A percentile compares a stretch with the other conserved stretches of the same genome.
phyloP scores from a whole-genome alignment of 2,888 invertebrate genomes.

The Cephus nigrinus region DNA sequence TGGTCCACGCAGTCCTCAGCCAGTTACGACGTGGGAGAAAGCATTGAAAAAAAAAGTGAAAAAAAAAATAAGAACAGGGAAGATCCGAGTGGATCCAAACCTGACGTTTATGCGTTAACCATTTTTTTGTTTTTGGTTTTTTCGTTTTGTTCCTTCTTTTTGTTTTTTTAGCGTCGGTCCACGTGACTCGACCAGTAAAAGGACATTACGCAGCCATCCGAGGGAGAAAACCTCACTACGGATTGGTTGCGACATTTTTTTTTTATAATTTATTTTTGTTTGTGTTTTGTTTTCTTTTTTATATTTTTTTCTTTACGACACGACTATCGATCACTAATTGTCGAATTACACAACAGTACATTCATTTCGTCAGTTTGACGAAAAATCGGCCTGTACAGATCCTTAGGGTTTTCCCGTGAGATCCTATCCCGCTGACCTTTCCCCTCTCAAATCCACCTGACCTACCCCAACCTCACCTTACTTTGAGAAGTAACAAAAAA shows the following conservation, averaged over 20 bases:
- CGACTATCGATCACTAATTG: neutral
- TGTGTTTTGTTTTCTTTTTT: slow-evolving; percentile 30
- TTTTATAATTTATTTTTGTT: slow-evolving; percentile 30
- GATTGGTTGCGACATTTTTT: neutral
- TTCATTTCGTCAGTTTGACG: neutral
- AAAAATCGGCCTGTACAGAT: neutral
- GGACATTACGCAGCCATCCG: neutral
- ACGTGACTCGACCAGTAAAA: neutral
- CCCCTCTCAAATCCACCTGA: neutral
- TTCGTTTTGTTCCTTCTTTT: neutral
- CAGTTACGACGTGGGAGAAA: slow-evolving; percentile 14
- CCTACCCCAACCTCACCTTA: neutral
- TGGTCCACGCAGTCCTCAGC: slow-evolving; percentile 62
- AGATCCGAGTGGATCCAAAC: neutral
- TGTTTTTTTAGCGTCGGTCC: neutral
- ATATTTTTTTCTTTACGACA: slow-evolving; percentile 22
- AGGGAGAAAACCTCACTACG: neutral
- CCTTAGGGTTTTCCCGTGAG: neutral
- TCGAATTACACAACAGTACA: neutral
- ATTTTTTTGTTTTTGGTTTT: neutral
- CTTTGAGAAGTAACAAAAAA: neutral
- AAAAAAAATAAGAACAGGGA: neutral
- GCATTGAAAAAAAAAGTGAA: neutral
- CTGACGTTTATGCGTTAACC: neutral
- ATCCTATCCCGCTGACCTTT: neutral